Base-by-base conservation (phyloP, 2,888 invertebrate genomes). In the Xestia xanthographa region DNA sequence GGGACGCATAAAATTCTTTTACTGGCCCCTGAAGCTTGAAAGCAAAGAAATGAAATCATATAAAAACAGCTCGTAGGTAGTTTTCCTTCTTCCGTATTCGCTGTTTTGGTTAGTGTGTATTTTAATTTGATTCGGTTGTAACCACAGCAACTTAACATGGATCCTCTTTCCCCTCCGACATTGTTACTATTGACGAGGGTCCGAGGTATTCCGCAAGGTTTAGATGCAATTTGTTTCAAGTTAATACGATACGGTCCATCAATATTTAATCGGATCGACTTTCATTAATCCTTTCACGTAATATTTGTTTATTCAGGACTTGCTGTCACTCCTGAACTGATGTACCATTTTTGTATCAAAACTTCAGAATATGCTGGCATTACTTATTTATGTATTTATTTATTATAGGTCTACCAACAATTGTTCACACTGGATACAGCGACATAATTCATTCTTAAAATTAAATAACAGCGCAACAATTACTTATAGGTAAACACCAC, bases 161-260 rank as follows among this genome's bases (percentile, higher is more conserved):
- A 90, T 88, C 89, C 89, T 85, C 83, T 72, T 81, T 82, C 88
- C 90, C 89, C 87, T 88, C 85, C 83, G 78, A 84, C 82, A 81
- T 87, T 88, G 88, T 87, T 88, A 86, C 84, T 90, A 88, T 90
- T 90, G 91, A 92, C 89, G 87, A 92, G 92, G 92, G 92, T 92
- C 82, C 82, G 90, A 89, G 85, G 84, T 89, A 87, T 91, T 90
- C 86, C 88, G 84, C 85, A 78, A 85, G 86, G 86, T 87, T 89
- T 89, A 85, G 86, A 80, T 85, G 85, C 87, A 82, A 90, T 90
- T 90, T 87, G 88, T 90, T 88, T 80, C 78, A 84, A 86, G 78
- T 86, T 89, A 88, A 91, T 87, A 80, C 84, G 87, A 83, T 85
- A 83, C 86, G 83, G 78, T 69, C 81, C 81, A 84, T 87, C 86